Base-by-base conservation (phyloP, 1,140 invertebrate species). In the Drosophila prosaltans region DNA sequence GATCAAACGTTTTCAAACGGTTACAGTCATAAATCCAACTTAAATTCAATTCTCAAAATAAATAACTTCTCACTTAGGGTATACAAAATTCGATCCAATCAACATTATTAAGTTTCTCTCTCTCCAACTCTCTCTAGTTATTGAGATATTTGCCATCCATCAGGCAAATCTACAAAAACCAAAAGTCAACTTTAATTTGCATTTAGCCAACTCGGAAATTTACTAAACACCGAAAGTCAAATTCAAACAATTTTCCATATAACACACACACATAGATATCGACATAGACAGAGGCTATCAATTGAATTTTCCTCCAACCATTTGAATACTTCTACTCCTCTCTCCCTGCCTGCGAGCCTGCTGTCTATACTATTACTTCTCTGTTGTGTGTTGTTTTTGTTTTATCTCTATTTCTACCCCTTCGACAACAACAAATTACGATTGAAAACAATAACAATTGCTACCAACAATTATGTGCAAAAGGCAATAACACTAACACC, bases 391-490 rank as follows among this genome's bases (percentile, higher is more conserved):
- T 43, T 41, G 40, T 10, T 41, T 11, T 21, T 45, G 16, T 30
- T 30, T 30, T 30, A 30, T 30, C 28, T 30, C 2, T 4, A 30
- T 4, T 30, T 16, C 2, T 4, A 36, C 32, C 8, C 45, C 8
- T 26, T 51, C 54, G 11, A 61, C 72, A 65, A 26, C 40, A 60
- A 39, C 69, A 67, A 54, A 59, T 59, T 59, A 59, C 51, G 73
- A 60, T 40, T 36, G 39, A 67, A 60, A 84, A 74, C 78, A 78
- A 84, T 85, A 84, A 85, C 78, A 80, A 80, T 80, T 71, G 77
- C 74, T 78, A 71, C 60, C 39, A 65, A 41, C 39, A 43, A 75
- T 72, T 51, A 59, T 72, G 72, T 78, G 67, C 45, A 64, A 76
- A 69, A 76, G 64, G 65, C 83, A 84, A 84, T 70, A 76, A 43